A percentile compares a stretch with the other conserved stretches of the same genome.
Evolutionary conservation across 2,888 invertebrate genomes (phyloP).

Genomic region (Lithophane ornitopus): DNA sequence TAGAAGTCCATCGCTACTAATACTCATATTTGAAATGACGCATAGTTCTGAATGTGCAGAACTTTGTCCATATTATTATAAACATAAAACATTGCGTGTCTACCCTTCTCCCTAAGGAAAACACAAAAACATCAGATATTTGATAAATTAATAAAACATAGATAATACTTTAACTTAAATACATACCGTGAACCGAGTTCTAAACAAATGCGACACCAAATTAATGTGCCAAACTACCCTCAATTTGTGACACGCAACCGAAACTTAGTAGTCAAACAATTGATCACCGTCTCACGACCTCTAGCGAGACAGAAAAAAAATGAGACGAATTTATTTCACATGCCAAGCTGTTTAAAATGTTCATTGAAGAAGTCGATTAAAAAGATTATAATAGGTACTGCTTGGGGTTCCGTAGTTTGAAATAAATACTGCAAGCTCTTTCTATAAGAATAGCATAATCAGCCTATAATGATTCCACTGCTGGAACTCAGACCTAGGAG

Average conservation of each 20-base stretch:
- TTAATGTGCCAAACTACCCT: slow-evolving; percentile 32
- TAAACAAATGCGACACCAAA: slow-evolving; percentile 33
- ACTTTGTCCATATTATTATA: neutral
- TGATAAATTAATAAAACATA: slow-evolving; percentile 30
- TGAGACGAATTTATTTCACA: slow-evolving; percentile 17
- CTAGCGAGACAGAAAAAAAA: slow-evolving; percentile 6
- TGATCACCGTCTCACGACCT: slow-evolving; percentile 31
- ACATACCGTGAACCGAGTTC: neutral
- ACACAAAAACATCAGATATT: slow-evolving; percentile 32
- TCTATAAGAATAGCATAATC: too few relatives aligned
- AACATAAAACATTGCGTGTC: slow-evolving; percentile 19
- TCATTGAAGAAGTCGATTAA: neutral
- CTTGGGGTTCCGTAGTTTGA: neutral
- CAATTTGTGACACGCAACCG: slow-evolving; percentile 42
- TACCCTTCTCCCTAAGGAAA: slow-evolving; percentile 8
- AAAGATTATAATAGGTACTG: neutral
- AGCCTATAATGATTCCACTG: too few relatives aligned
- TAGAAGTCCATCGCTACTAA: neutral
- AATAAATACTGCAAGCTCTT: too few relatives aligned
- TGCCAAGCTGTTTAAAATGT: neutral
- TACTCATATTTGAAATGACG: neutral
- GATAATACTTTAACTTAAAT: slow-evolving; percentile 6
- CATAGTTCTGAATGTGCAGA: neutral
- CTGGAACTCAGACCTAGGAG: too few relatives aligned
- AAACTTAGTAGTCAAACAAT: slow-evolving; percentile 22